Evolutionary conservation across 2,888 invertebrate genomes (phyloP), one percentile per base, ranked within the genome.

Genomic region (Drosophila pegasa): DNA sequence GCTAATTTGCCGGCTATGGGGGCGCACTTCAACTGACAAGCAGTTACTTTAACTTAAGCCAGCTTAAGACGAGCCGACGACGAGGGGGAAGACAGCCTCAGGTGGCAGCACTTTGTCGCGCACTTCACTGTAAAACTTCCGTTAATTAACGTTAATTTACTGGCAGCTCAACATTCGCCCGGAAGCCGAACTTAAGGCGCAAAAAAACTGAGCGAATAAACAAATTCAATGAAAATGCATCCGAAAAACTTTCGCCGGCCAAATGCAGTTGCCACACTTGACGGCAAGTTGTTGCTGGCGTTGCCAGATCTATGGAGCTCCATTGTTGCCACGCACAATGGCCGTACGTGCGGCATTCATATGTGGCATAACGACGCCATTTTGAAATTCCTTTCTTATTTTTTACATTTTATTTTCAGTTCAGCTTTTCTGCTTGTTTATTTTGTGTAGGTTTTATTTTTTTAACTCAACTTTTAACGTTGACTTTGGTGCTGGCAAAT

Each of bases 61-160:
- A 25, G 52, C 16, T 37, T 52, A 51, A 20, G 40, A 25, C 41
- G 38, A 14, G 33, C 22, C 8, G 31, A 16, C 27, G 4, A 5
- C 3, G 3, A 18, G n/a, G 20, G 43, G 7, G 2, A 2, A 2
- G 33, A 38, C 14, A 41, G 63, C 45, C 51, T 61, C 59, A 70
- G 64, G 72, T 70, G 74, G 58, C 48, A 38, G 25, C 75, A 71
- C 78, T 75, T 72, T 78, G 68, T 59, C 63, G 71, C 63, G 61
- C 77, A 66, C 61, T 72, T 78, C 73, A 71, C 70, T 73, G 70
- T 69, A 77, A 77, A 86, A 83, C 86, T 86, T 86, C 88, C 85
- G 88, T 86, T 86, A 86, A 86, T 86, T 86, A 86, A 86, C 85
- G 88, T 87, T 86, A 86, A 86, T 83, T 86, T 87, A 86, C 79